These are phyloP conservation scores for Morphnarchus princeps DNA, from an alignment of 2,113 vertebrate genomes.

Conservation along the genomic window DNA sequence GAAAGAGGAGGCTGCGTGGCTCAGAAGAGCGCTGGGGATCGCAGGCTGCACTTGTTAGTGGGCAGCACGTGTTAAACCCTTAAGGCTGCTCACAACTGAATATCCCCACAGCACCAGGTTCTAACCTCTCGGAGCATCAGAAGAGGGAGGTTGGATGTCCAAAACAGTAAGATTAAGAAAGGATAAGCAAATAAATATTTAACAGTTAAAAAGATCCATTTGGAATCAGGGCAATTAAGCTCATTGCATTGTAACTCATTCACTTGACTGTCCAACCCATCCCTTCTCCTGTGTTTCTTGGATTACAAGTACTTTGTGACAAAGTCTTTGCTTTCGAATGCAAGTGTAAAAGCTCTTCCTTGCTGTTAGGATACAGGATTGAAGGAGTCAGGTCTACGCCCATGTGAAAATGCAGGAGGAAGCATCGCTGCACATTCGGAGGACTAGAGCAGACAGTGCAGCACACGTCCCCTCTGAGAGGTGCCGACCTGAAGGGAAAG, in stretches of 20 bases:
- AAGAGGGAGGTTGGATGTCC: not conserved
- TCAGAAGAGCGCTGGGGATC: not conserved
- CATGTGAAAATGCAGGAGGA: not conserved
- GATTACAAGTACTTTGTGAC: not conserved
- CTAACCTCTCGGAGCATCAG: not conserved
- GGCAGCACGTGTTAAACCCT: not conserved
- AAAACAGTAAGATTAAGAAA: not conserved
- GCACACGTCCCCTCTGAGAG: not conserved
- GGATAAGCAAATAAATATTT: not conserved
- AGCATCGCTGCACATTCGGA: not conserved
- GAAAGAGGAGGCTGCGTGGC: not conserved
- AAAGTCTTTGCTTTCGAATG: not conserved
- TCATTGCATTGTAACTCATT: not conserved
- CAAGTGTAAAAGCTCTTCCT: not conserved
- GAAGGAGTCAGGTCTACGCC: not conserved
- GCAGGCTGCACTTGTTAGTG: not conserved
- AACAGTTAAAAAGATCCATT: not conserved
- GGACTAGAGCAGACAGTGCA: not conserved
- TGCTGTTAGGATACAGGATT: not conserved
- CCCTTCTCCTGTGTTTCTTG: not conserved
- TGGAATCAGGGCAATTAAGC: not conserved
- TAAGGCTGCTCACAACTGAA: rapidly evolving
- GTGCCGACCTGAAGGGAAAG: not conserved
- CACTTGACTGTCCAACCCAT: not conserved
- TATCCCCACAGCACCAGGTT: not conserved